phyloP scores from a whole-genome alignment of 2,797 vertebrate species.

The Cyclopterus lumpus region DNA sequence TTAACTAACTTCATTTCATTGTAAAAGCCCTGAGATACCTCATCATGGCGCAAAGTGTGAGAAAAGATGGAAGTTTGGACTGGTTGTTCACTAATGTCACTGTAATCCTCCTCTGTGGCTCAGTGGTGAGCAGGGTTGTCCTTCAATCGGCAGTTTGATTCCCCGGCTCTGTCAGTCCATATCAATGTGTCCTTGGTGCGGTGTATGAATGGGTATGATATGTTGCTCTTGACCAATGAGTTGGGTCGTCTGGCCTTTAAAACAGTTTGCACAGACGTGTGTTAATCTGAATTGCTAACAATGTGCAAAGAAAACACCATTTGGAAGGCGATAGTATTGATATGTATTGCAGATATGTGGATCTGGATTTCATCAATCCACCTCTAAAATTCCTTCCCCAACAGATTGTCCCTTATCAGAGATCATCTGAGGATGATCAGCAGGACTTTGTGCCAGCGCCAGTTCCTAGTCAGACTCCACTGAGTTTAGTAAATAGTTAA shows the following conservation, averaged over 20 bases:
- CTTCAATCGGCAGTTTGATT: too few relatives aligned
- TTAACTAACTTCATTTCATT: neutral
- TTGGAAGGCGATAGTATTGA: neutral
- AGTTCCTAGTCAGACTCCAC: neutral
- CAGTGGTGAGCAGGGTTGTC: too few relatives aligned
- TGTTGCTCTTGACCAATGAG: too few relatives aligned
- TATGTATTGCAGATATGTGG: neutral
- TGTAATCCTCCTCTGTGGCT: too few relatives aligned
- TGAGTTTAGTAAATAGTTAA: conserved; percentile 17
- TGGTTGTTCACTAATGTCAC: too few relatives aligned
- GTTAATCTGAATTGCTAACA: too few relatives aligned
- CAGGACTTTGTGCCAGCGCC: conserved; percentile 8
- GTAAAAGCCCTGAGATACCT: neutral
- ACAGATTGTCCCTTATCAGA: conserved; percentile 2
- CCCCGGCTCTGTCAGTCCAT: too few relatives aligned
- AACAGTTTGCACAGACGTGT: too few relatives aligned
- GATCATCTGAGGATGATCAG: conserved; percentile 13
- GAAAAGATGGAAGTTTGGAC: neutral
- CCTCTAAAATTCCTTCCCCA: conserved; percentile 4
- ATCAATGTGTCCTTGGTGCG: too few relatives aligned
- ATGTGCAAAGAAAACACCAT: too few relatives aligned
- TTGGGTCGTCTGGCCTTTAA: too few relatives aligned
- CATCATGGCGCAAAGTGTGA: neutral
- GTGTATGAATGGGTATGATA: too few relatives aligned
- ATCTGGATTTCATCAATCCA: conserved; percentile 26